phyloP scores from a whole-genome alignment of 2,888 invertebrate genomes.

The Drosophila borborema region DNA sequence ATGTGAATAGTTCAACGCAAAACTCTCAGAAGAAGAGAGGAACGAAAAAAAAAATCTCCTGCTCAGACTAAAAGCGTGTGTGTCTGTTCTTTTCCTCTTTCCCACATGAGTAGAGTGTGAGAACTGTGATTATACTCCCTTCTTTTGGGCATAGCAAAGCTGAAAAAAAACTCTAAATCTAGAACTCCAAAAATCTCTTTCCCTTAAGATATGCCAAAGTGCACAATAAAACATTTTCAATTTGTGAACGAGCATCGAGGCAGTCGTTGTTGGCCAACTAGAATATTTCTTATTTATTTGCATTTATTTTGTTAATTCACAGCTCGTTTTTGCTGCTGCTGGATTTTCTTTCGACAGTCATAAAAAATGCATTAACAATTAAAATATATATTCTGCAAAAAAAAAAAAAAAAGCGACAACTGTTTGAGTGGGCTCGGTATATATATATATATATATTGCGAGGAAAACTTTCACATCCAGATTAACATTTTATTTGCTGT shows the following conservation, averaged over 20 bases:
- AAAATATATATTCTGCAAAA: not conserved
- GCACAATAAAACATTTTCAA: not conserved
- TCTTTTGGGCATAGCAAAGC: no score
- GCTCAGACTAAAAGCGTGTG: no score
- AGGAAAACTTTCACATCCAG: constrained; percentile 1
- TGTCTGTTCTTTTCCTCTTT: no score
- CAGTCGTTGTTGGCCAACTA: not conserved
- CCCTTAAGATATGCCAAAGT: not conserved
- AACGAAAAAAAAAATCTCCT: no score
- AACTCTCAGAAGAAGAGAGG: no score
- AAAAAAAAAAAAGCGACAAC: not conserved
- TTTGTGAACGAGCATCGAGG: not conserved
- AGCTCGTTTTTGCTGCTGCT: not conserved
- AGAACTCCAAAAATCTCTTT: no score
- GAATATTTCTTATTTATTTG: not conserved
- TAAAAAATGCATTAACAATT: constrained; percentile 11
- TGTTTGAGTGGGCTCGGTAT: constrained; percentile 7
- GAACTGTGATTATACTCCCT: no score
- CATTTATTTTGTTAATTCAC: constrained; percentile 2
- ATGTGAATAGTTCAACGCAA: no score
- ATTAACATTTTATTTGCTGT: constrained; percentile 3
- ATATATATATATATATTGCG: not conserved
- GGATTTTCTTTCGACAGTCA: constrained; percentile 3
- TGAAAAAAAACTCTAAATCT: no score
- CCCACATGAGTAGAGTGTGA: no score